Evolutionary conservation across 2,797 vertebrate species (phyloP).

Genomic region (Intellagama lesueurii): DNA sequence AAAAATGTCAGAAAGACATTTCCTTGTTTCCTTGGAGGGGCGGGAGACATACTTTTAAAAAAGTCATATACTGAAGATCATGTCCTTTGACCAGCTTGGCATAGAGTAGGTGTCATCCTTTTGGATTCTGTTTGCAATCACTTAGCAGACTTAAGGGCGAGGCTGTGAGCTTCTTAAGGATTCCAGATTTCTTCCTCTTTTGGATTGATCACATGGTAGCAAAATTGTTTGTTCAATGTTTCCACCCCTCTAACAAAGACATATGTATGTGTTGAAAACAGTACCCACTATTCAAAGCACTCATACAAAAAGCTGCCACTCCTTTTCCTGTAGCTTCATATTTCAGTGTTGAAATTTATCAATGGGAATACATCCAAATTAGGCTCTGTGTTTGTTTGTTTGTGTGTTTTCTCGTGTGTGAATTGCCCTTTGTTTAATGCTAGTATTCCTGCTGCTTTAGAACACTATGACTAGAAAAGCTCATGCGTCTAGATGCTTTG

Average conservation of each 20-base stretch:
- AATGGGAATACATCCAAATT: not conserved
- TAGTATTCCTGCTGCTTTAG: not conserved
- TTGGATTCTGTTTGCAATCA: not conserved
- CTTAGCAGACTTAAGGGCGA: not conserved
- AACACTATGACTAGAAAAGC: not conserved
- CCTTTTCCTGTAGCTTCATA: slow-evolving; percentile 27
- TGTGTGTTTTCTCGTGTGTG: not conserved
- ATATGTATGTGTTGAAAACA: slow-evolving; percentile 37
- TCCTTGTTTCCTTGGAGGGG: not conserved
- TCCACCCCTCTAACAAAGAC: not conserved
- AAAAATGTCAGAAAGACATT: not conserved
- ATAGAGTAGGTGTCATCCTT: not conserved
- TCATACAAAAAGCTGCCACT: not conserved
- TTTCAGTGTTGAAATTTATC: slow-evolving; percentile 16
- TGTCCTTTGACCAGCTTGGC: not conserved
- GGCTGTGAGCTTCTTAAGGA: not conserved
- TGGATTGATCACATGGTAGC: slow-evolving; percentile 11
- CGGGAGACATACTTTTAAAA: too few species aligned
- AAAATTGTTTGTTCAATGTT: slow-evolving; percentile 13
- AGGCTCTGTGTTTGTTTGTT: not conserved
- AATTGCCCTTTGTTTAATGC: not conserved
- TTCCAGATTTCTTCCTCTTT: not conserved
- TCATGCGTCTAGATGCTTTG: not conserved
- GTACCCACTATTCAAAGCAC: slow-evolving; percentile 35
- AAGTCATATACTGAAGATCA: not conserved